Base-by-base conservation (phyloP, 2,888 invertebrate species). In the Melieria crassipennis region DNA sequence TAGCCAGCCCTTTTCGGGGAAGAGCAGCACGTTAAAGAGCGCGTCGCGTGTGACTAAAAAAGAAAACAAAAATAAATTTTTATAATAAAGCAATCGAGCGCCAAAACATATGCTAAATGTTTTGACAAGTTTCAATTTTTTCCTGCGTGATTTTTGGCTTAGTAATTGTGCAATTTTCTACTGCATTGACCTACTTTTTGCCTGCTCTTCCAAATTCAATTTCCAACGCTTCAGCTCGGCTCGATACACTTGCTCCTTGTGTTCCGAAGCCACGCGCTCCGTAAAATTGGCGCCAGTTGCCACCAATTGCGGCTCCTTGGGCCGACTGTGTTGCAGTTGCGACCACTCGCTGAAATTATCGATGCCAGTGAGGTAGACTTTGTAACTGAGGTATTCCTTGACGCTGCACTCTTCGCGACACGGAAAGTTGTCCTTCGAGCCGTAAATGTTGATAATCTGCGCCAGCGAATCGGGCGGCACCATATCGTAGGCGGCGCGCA, bases 321-420 rank as follows among this genome's bases (percentile, higher is more conserved):
- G 98, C 0, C 91, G 92, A 81, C 94, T 92, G 82, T 95, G 92
- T 77, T 90, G 94, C 81, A 94, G 92, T 76, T 93, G 91, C 78
- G 94, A 94, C 97, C 97, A 98, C 79, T 94, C 93, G 75, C 92
- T 92, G 86, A 96, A 97, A 7, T 93, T 91, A 85, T 97, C 95
- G 73, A 95, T 89, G 4, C 95, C 96, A 80, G 94, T 92, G 76
- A 98, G 88, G 84, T 97, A 98, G 0, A 94, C 91, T 86, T 94
- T 93, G 81, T 95, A 91, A 85, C 97, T 95, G 48, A 97, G 88
- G 87, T 94, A 94, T 85, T 98, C 97, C 77, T 94, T 91, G 68
- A 97, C 76, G 60, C 84, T 84, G 64, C 87, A 87, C 77, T 88
- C 88, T 74, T 88, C 84, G 78, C 89, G 87, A 77, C 88, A 83